Evolutionary conservation across 2,797 vertebrate species (phyloP).

Genomic region (Ptychadena robeensis): DNA sequence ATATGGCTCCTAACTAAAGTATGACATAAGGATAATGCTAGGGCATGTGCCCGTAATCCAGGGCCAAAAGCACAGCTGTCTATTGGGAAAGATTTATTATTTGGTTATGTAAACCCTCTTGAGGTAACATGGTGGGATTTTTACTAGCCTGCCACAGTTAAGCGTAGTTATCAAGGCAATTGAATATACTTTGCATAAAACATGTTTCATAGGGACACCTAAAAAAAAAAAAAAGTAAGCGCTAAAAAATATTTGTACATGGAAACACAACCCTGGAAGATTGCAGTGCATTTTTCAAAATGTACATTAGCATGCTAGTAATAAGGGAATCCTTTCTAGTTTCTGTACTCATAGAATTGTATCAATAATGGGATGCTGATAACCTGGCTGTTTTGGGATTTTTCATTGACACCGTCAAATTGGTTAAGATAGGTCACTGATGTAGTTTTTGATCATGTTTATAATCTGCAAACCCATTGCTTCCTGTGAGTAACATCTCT

Average conservation of each 20-base stretch:
- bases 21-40: background rate
- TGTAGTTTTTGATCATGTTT: conserved; percentile 5
- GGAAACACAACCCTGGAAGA: background rate
- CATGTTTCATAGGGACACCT: background rate
- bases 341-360: background rate
- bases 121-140: too few species aligned
- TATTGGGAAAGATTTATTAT: background rate
- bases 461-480: background rate
- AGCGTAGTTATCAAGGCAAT: too few species aligned
- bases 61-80: background rate
- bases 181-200: background rate
- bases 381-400: background rate
- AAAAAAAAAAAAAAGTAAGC: background rate
- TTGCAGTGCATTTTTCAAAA: background rate
- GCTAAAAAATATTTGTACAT: background rate
- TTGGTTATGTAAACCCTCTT: background rate
- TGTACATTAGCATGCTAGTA: background rate
- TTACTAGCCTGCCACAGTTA: background rate
- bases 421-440: background rate
- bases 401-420: background rate
- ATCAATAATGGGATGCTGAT: background rate
- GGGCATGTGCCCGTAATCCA: background rate
- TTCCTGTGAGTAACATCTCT: conserved; percentile 16
- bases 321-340: background rate
- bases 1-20: background rate